Conservation (phyloP, 2,113 vertebrate genomes). For the Epinephelus lanceolatus region DNA sequence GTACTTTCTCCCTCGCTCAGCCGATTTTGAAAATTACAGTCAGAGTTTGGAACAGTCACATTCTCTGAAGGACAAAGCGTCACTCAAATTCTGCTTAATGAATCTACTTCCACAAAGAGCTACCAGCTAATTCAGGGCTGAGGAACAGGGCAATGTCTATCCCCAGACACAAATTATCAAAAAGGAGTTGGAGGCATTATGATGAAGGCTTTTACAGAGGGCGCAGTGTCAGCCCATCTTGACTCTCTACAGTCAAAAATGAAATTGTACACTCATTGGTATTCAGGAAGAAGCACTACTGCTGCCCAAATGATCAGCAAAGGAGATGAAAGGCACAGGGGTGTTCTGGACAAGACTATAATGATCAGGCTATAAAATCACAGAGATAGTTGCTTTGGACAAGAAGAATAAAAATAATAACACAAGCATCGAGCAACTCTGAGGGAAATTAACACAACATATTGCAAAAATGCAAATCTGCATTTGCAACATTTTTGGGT, state of each 20-base stretch:
- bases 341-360: background rate
- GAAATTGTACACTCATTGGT: slow-evolving; percentile 26
- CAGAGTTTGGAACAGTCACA: slow-evolving; percentile 4
- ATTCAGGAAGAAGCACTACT: slow-evolving; percentile 1
- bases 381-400: background rate
- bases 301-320: slow-evolving; percentile 13
- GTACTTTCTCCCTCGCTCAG: background rate
- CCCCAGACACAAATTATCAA: slow-evolving; percentile 29
- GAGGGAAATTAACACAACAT: background rate
- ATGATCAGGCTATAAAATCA: background rate
- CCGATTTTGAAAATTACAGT: slow-evolving; percentile 34
- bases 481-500: background rate
- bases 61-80: slow-evolving; percentile 47
- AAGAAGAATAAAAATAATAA: background rate
- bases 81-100: slow-evolving; percentile 41
- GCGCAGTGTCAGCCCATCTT: background rate
- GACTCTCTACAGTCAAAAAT: slow-evolving; percentile 13
- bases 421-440: background rate
- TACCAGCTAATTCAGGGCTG: slow-evolving; percentile 9
- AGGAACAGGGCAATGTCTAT: slow-evolving; percentile 13
- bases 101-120: slow-evolving; percentile 33
- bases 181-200: slow-evolving; percentile 8
- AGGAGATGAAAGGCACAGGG: slow-evolving; percentile 3
- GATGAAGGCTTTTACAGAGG: slow-evolving; percentile 10
- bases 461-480: background rate